Conservation (phyloP, 2,797 vertebrate species). For the Premnoplex brunnescens region DNA sequence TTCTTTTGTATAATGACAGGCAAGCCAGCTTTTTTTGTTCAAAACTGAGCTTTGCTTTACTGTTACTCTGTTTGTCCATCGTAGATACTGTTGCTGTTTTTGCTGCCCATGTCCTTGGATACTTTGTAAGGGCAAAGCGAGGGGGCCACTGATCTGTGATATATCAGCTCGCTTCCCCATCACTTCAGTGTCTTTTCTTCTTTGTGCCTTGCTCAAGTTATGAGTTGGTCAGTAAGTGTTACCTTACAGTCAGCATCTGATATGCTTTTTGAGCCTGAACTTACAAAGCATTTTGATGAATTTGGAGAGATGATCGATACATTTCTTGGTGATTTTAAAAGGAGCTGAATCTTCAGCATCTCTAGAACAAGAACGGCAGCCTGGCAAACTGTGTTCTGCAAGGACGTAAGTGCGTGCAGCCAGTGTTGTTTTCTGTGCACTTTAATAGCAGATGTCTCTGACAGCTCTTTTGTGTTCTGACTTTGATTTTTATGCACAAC, state of each 20-base stretch:
- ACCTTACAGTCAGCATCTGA: background rate
- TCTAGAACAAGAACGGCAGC: constrained; percentile 11
- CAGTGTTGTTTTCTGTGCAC: background rate
- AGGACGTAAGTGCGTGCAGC: background rate
- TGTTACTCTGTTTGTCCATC: background rate
- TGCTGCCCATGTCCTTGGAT: background rate
- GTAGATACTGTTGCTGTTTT: background rate
- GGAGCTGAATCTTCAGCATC: background rate
- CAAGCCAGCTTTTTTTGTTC: background rate
- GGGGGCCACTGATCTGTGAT: background rate
- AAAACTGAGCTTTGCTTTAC: background rate
- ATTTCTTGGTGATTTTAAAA: background rate
- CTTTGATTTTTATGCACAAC: constrained; percentile 15
- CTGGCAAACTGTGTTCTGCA: background rate
- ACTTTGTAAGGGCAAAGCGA: constrained; percentile 27
- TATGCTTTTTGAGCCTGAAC: constrained; percentile 12
- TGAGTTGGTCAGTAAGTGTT: constrained; percentile 15
- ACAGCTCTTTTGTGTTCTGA: background rate
- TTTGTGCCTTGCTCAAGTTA: constrained; percentile 39
- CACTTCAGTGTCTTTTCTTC: background rate
- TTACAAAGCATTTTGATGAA: background rate
- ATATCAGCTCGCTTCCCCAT: background rate
- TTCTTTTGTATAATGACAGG: background rate
- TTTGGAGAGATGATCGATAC: background rate
- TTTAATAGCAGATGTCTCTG: constrained; percentile 13